Evolutionary conservation across 2,797 vertebrate species (phyloP), one percentile per base, ranked within the genome.

Genomic region (Mormyrus hasselquistii): DNA sequence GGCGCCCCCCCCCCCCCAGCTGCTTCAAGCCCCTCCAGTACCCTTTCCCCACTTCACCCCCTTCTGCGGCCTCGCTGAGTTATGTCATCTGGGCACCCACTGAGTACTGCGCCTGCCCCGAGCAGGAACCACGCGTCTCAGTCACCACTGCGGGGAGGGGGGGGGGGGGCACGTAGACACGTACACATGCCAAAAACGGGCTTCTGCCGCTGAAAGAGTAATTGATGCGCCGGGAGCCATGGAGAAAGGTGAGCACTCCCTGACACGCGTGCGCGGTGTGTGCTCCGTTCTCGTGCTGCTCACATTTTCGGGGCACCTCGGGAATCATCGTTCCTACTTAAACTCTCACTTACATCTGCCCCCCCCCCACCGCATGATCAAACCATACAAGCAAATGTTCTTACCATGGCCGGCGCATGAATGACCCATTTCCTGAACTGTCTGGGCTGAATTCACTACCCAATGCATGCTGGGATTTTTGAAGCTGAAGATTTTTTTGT

Each of bases 81-180:
- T 96, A 96, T 96, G 95, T 96, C 95, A 95, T 95, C 93, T 95
- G 95, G 95, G 94, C 95, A 95, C 94, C 90, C 94, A 91, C 93
- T 94, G 92, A 93, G 92, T 89, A 2, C 19, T 88, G 91, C 93
- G 92, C 92, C 89, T 89, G 90, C 62, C 16, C 87, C 82, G 89
- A 52, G 90, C 89, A 90, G 91, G 88, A 89, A 82, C 88, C 90
- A 90, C 90, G 73, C 12, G n/a, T 88, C 88, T 82, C 76, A 59
- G 41, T 47, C 22, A 34, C 38, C 55, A 6, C 19, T 59, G 25
- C 25, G 25, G 25, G 25, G 25, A 29, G 25, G 25, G 12, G 34
- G 3, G n/a, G n/a, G 25, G 14, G 55, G 53, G 38, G 22, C 2
- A 29, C 25, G 25, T 29, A 29, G 25, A 14, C 38, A 44, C 7